Conservation (phyloP, 2,797 vertebrate species). For the Platalea minor region DNA sequence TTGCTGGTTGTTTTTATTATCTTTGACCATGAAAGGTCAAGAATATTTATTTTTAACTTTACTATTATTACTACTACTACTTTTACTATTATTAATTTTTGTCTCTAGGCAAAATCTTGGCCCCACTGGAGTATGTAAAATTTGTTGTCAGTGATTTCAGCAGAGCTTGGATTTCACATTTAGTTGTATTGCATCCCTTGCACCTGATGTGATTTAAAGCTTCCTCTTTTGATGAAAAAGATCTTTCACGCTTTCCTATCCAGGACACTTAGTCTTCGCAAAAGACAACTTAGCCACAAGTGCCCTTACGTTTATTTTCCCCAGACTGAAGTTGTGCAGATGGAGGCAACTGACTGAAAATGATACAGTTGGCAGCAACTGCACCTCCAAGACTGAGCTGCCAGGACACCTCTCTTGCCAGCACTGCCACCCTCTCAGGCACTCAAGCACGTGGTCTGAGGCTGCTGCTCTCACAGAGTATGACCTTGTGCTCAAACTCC, state of each 20-base stretch:
- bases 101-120: neutral
- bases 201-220: neutral
- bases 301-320: neutral
- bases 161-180: neutral
- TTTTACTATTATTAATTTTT: neutral
- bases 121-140: neutral
- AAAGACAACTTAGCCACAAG: neutral
- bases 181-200: neutral
- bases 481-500: neutral
- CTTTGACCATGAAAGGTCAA: neutral
- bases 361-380: neutral
- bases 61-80: neutral
- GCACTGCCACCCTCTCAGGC: neutral
- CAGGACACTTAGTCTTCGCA: neutral
- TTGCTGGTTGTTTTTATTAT: neutral
- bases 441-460: neutral
- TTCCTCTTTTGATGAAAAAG: neutral
- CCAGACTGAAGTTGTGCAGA: neutral
- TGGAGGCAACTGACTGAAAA: neutral
- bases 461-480: neutral
- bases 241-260: neutral
- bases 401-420: neutral
- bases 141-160: neutral
- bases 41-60: neutral
- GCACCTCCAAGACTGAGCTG: neutral